phyloP scores from a whole-genome alignment of 2,113 vertebrate species.

The Heteronetta atricapilla region DNA sequence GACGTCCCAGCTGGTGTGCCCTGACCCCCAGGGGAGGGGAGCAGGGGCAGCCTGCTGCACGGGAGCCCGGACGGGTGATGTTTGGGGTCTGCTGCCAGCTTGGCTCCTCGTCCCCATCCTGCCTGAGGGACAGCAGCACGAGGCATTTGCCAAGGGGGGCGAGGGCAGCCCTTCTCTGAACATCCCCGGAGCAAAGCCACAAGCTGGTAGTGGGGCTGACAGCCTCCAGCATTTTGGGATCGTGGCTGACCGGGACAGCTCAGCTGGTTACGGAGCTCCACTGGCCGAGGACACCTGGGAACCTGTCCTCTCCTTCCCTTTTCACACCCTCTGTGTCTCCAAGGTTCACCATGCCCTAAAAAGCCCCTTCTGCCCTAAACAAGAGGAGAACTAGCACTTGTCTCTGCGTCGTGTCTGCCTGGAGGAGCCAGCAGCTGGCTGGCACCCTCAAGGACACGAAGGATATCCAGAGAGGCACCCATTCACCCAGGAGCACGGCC shows the following conservation, averaged over 20 bases:
- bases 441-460: accelerated
- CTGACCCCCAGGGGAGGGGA: not conserved
- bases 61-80: not conserved
- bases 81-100: not conserved
- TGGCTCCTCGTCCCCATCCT: not conserved
- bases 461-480: not conserved
- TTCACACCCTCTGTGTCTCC: not conserved
- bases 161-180: not conserved
- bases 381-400: not conserved
- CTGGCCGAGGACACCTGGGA: not conserved
- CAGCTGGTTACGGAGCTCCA: not conserved
- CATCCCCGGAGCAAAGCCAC: not conserved
- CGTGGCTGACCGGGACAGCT: not conserved
- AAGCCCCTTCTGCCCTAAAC: not conserved
- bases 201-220: not conserved
- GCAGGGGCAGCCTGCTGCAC: not conserved
- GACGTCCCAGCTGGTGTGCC: conserved; percentile 17
- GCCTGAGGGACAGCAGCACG: not conserved
- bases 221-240: accelerated
- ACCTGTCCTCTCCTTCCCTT: not conserved
- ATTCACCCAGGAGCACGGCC: not conserved
- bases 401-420: accelerated
- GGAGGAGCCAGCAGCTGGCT: not conserved
- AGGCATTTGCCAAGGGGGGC: not conserved
- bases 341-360: not conserved